Conservation (phyloP, 2,113 vertebrate species). For the Halichoeres trimaculatus region DNA sequence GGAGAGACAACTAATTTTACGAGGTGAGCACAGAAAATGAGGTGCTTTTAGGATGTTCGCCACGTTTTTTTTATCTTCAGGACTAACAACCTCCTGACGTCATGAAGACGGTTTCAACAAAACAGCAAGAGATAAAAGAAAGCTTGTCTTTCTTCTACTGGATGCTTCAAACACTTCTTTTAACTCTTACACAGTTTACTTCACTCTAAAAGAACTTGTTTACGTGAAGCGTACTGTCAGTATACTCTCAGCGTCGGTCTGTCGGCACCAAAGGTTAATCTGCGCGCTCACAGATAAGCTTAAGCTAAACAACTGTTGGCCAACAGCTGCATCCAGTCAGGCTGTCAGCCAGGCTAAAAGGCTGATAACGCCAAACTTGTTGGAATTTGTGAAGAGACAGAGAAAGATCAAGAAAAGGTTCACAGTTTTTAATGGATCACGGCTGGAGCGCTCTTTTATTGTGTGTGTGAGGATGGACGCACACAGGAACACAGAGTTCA, state of each 20-base stretch:
- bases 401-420: neutral
- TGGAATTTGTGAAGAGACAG: neutral
- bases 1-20: constrained; percentile 11
- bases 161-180: neutral
- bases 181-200: neutral
- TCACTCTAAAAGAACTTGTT: neutral
- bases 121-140: neutral
- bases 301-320: constrained; percentile 39
- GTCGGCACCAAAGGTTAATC: neutral
- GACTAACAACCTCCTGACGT: neutral
- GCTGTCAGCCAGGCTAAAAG: constrained; percentile 15
- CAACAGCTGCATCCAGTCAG: constrained; percentile 33
- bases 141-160: neutral
- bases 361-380: constrained; percentile 21
- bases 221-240: neutral
- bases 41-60: constrained; percentile 22
- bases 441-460: too few relatives aligned
- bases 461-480: too few relatives aligned
- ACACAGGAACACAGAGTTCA: too few relatives aligned
- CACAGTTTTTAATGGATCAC: neutral
- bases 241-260: neutral
- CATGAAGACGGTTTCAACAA: neutral
- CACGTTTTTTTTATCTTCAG: constrained; percentile 11
- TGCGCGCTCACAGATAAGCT: constrained; percentile 26
- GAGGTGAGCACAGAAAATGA: constrained; percentile 39